Conservation (phyloP, 2,888 invertebrate genomes). For the Apoda limacodes region DNA sequence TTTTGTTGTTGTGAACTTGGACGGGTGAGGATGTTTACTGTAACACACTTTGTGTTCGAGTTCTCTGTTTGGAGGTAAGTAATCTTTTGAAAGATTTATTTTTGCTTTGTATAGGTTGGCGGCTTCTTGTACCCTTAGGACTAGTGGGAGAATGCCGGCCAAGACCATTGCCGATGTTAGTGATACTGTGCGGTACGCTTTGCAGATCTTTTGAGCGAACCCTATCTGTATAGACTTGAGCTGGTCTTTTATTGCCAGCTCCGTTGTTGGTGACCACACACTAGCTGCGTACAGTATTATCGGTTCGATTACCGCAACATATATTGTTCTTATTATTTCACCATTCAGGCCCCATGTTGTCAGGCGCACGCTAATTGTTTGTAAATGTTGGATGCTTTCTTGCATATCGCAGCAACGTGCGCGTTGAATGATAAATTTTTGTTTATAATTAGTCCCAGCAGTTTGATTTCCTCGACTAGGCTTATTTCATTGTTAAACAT, state of each 20-base stretch:
- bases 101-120: not conserved
- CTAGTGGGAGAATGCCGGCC: slow-evolving; percentile 13
- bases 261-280: slow-evolving; percentile 1
- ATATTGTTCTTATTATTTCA: slow-evolving; percentile 5
- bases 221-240: slow-evolving; percentile 1
- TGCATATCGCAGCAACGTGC: slow-evolving; percentile 1
- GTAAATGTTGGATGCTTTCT: slow-evolving; percentile 7
- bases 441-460: slow-evolving; percentile 5
- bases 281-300: slow-evolving; percentile 3
- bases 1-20: not conserved
- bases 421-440: slow-evolving; percentile 4
- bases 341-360: slow-evolving; percentile 3
- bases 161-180: slow-evolving; percentile 9
- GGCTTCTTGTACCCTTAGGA: slow-evolving; percentile 12
- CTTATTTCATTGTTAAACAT: not conserved
- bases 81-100: not conserved
- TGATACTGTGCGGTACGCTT: slow-evolving; percentile 7
- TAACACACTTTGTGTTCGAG: not conserved
- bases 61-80: not conserved
- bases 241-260: not conserved
- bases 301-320: slow-evolving; percentile 3
- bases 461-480: slow-evolving; percentile 1
- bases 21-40: not conserved
- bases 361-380: slow-evolving; percentile 4
- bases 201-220: slow-evolving; percentile 5